Base-by-base conservation (phyloP, 2,113 vertebrate species). In the Pungitius pungitius region DNA sequence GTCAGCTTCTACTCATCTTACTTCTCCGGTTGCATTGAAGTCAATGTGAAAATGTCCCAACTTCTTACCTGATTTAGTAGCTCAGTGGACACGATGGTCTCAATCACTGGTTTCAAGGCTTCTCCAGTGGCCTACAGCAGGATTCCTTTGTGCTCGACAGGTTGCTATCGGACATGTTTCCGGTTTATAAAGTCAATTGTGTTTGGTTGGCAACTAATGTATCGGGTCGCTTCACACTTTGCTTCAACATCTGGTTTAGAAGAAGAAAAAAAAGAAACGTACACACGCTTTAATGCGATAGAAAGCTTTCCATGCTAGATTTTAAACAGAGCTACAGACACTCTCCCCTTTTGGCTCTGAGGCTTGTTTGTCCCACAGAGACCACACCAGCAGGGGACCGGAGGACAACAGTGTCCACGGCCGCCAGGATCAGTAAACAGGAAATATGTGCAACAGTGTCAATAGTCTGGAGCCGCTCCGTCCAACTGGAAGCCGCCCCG, bases 401-500 rank as follows among this genome's bases (percentile, higher is more conserved):
- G 64, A 78, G 82, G 84, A 87, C 87, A 88, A 86, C 83, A 83
- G 64, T 75, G 86, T 86, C 87, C 76, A 63, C 83, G 75, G 78
- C 82, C 89, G 78, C 77, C 18, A 85, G 76, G 86, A 88, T 88
- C 86, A 83, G 81, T 83, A 83, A n/a, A 90, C 88, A 84, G 84
- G 81, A 89, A 91, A 89, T 91, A 91, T 90, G 89, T 90, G 86
- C 88, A 80, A 66, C 6, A 83, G 79, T 81, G 89, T 90, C 89
- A 92, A 93, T 91, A 88, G 90, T 89, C 83, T 89, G 86, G 63
- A 83, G 86, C 78, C 60, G 63, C 74, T 60, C 68, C 73, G 87
- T 93, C 92, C 90, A 93, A 93, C 91, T 94, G 92, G 91, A 92
- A 92, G 87, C 83, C 70, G 81, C 74, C n/a, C n/a, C 59, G 82